phyloP scores from a whole-genome alignment of 2,888 invertebrate species.

The Athetis lepigone region DNA sequence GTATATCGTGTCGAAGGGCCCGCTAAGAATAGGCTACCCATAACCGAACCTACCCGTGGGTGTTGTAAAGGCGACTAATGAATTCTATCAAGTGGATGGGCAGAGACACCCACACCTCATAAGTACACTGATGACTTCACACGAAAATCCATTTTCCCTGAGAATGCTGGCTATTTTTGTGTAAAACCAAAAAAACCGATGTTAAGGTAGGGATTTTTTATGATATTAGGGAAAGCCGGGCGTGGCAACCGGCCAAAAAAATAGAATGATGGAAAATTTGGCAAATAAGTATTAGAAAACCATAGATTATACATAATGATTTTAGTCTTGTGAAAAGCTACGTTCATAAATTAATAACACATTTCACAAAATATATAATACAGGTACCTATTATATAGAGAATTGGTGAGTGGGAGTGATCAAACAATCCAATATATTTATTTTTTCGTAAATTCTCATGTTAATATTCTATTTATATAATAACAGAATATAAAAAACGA shows the following conservation, averaged over 20 bases:
- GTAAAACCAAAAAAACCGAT: conserved; percentile 2
- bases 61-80: conserved; percentile 57
- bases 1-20: conserved; percentile 14
- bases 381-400: not conserved
- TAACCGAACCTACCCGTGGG: conserved; percentile 51
- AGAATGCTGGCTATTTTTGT: conserved; percentile 16
- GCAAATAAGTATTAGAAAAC: not conserved
- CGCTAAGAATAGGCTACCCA: conserved; percentile 50
- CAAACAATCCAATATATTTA: not conserved
- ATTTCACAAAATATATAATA: not conserved
- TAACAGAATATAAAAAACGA: not conserved
- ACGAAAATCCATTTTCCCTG: conserved; percentile 36
- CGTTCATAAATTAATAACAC: not conserved
- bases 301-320: conserved; percentile 5
- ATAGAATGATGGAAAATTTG: not conserved
- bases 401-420: not conserved
- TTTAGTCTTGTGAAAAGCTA: conserved; percentile 10
- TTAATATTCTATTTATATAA: not conserved
- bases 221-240: not conserved
- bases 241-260: conserved; percentile 11
- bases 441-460: not conserved
- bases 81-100: conserved; percentile 55
- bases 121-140: conserved; percentile 38
- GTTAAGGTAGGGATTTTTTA: not conserved
- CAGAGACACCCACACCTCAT: conserved; percentile 34